Conservation (phyloP, 2,888 invertebrate species). For the Acrocera orbiculus region DNA sequence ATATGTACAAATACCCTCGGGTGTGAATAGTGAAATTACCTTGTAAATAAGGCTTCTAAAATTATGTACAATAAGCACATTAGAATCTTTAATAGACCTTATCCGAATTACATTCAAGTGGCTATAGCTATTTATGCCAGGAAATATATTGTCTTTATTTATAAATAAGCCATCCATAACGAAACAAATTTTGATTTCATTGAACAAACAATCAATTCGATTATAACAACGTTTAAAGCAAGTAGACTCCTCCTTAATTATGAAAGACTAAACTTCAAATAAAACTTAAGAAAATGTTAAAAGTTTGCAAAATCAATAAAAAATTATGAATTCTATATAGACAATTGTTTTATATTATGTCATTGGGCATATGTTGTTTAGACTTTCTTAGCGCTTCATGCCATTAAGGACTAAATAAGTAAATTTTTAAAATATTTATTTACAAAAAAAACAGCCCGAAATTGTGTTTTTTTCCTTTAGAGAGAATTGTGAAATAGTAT, state of each 20-base stretch:
- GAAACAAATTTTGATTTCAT: conserved; percentile 13
- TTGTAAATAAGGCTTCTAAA: no score
- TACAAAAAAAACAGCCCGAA: not conserved
- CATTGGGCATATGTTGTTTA: no score
- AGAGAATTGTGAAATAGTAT: no score
- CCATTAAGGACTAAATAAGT: no score
- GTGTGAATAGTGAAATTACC: no score
- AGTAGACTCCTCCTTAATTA: conserved; percentile 13
- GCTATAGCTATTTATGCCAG: conserved; percentile 7
- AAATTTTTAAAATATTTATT: no score
- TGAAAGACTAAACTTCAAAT: conserved; percentile 4
- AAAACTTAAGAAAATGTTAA: no score
- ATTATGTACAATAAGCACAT: conserved; percentile 5
- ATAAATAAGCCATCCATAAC: conserved; percentile 12
- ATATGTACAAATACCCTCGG: no score
- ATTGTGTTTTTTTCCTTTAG: conserved; percentile 1
- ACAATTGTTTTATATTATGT: no score
- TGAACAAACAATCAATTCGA: conserved; percentile 18
- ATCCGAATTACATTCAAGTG: conserved; percentile 1
- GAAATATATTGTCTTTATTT: conserved; percentile 10
- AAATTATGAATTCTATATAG: no score
- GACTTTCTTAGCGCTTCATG: no score
- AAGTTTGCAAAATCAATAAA: no score
- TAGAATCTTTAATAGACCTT: conserved; percentile 2
- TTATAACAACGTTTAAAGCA: conserved; percentile 15